Percentiles rank a stretch among this genome's conserved stretches.
Conservation (phyloP, 2,113 vertebrate species). For the Rattus norvegicus region GRCr8 NC_086032.1:9360501-9361000, state of each 20-base stretch:
- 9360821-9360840: not conserved
- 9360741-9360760: not conserved
- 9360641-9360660: not conserved
- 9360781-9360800: conserved; percentile 4
- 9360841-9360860: not conserved
- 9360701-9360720: not conserved
- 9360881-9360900: not conserved
- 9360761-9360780: not conserved
- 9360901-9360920: not conserved
- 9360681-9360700: not conserved
- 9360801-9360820: not conserved
- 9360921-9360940: not conserved
- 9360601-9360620: not conserved
- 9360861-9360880: not conserved
- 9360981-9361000: too few species aligned
- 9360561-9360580: not conserved
- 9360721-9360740: not conserved
- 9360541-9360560: not conserved
- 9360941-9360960: not conserved
- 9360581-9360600: not conserved
- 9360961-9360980: too few species aligned
- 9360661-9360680: not conserved
- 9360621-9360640: conserved; percentile 27
- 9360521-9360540: not conserved
- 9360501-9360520: not conserved